Base-by-base conservation (phyloP, 2,797 vertebrate species). In the Phrynocephalus forsythii region DNA sequence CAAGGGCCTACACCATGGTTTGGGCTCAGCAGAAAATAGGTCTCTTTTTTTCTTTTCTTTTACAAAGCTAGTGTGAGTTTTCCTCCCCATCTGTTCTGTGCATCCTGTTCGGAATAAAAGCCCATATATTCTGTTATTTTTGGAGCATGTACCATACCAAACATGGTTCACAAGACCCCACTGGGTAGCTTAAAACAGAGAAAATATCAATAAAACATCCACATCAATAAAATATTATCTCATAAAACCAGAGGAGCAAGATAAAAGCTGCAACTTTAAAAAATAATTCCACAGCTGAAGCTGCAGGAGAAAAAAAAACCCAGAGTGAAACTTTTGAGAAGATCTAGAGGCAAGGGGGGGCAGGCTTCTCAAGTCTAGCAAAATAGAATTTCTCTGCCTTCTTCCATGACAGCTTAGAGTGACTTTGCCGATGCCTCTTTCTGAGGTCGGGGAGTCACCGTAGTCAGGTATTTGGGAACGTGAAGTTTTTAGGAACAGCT, bases 171-270 rank as follows among this genome's bases (percentile, higher is more conserved):
- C 33, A 67, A 26, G 3, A 44, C 33, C 60, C 79, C 30, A 11
- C 79, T 20, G 28, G 63, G 79, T 26, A 44, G 79, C 56, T 81
- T 38, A 44, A 81, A 66, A 15, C 26, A 3, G 11, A 56, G 15
- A 18, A 60, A 79, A 79, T 63, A 67, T 81, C 79, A 81, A 44
- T 67, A 81, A 68, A 82, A 68, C 24, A 48, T 48, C 63, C 38
- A 68, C 38, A 68, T 67, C 60, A 44, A 67, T 81, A 81, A 81
- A 81, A 81, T 67, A 26, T 33, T 63, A 38, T 15, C 7, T 48
- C 24, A 68, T 48, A 69, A 82, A 82, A 69, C n/a, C 24, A 68
- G 80, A 69, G 80, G 63, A 68, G 33, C 80, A 48, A 68, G 5
- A 68, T 82, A 82, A 82, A 81, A 81, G 79, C 63, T 15, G 56